Base-by-base conservation (phyloP, 1,140 invertebrate species). In the Drosophila repletoides region DNA sequence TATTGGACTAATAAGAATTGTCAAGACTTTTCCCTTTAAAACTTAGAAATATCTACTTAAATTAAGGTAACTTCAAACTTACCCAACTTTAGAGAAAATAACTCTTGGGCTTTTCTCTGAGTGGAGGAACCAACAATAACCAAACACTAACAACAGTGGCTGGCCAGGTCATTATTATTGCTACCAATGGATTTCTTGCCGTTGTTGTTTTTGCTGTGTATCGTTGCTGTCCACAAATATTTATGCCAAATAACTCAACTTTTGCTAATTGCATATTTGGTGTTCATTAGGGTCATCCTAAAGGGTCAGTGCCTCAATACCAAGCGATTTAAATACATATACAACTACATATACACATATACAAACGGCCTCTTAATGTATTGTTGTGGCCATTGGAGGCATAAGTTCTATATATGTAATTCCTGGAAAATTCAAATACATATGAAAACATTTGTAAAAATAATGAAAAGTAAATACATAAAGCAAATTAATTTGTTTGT, bases 221-320 rank as follows among this genome's bases (percentile, higher is more conserved):
- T 65, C 41, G 65, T 29, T 56, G 65, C 34, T 67, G 72, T 71
- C 58, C 64, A 63, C 72, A 77, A 75, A 77, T 77, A 77, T 76
- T 79, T 72, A 72, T 56, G 64, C 59, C 68, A 76, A 79, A 72
- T 79, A 79, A 76, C 72, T 79, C 72, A 79, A 79, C 76, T 76
- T 66, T 73, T 66, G 69, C 76, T 76, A 76, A 79, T 79, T 79
- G 76, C 76, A 79, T 79, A 76, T 79, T 79, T 79, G 72, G 69
- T 79, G 76, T 79, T 79, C 76, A 79, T 79, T 79, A 73, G 60
- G 68, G 56, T 67, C 55, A 79, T 69, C 34, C 38, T 12, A 51
- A 28, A 52, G 56, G 40, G 28, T 24, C 26, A 33, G 51, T 24
- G 31, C 24, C 31, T 24, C 22, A 29, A 38, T 17, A 9, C 19